These are phyloP conservation scores for Cheilosia scutellata DNA, from an alignment of 2,888 invertebrate species.

Conservation along the genomic window DNA sequence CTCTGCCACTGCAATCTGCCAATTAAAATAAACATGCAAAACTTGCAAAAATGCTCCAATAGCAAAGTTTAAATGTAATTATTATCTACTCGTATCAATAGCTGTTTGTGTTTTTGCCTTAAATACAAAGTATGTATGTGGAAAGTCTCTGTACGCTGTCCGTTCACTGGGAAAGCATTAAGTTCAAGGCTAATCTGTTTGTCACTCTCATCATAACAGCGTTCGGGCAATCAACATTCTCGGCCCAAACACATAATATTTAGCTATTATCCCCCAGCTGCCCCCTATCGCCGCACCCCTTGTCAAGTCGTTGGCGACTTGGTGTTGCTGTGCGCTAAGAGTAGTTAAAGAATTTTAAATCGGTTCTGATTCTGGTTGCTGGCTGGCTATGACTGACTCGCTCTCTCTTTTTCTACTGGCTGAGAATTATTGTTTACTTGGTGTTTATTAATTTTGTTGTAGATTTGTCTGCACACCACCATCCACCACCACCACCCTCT, in stretches of 20 bases:
- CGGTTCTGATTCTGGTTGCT: constrained; percentile 25
- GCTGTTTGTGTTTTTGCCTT: constrained; percentile 27
- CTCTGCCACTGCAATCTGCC: background rate
- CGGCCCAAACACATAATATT: constrained; percentile 40
- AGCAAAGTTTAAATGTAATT: constrained; percentile 3
- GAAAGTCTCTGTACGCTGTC: constrained; percentile 29
- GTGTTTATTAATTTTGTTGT: constrained; percentile 19
- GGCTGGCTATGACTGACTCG: constrained; percentile 9
- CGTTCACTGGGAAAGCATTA: constrained; percentile 59
- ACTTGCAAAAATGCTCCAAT: constrained; percentile 1
- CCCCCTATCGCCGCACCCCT: background rate
- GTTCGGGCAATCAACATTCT: constrained; percentile 48
- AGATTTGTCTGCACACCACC: background rate
- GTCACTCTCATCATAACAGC: constrained; percentile 39
- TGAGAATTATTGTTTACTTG: constrained; percentile 52
- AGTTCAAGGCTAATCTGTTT: constrained; percentile 70
- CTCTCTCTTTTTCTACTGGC: background rate
- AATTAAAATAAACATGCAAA: constrained; percentile 21
- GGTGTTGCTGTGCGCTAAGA: constrained; percentile 61
- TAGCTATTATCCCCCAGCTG: constrained; percentile 35
- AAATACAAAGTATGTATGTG: constrained; percentile 18
- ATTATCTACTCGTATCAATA: constrained; percentile 6
- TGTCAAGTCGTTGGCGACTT: too few relatives aligned
- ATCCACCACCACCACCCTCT: background rate
- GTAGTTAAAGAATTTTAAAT: constrained; percentile 53